Base-by-base conservation (phyloP, 2,888 invertebrate genomes). In the Parnassius mnemosyne region DNA sequence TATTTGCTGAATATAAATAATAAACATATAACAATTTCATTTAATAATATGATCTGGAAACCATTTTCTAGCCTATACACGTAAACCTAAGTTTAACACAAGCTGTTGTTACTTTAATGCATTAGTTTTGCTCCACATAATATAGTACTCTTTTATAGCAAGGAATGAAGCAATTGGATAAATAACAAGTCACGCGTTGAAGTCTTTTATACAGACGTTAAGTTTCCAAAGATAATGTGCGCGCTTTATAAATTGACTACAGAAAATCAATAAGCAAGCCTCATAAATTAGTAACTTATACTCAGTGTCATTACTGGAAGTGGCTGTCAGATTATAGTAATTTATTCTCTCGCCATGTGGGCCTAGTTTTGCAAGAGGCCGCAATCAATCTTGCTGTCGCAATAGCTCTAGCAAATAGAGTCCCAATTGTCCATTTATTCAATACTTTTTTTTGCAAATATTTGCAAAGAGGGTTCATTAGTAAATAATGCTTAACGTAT, bases 301-400 rank as follows among this genome's bases (percentile, higher is more conserved):
- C 13, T 47, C 42, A 16, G 47, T 57, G 12, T 60, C 43, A 53
- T 61, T 61, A 61, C 49, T 53, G 50, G 50, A 57, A 53, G 47
- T 50, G n/a, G 54, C 57, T 53, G 57, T 61, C 53, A 43, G 53
- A 57, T 57, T 62, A 57, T n/a, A 57, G 62, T 62, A 62, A 57
- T 62, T 57, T 62, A 61, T 61, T 47, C 53, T 57, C 54, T 49
- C 44, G 57, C 25, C 3, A 50, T 44, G 51, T 54, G 46, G 51
- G 50, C 50, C 44, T 54, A 57, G 47, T 63, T 63, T 52, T 55
- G 63, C 55, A 63, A 63, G 58, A 63, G 59, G 58, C 46, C 59
- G 59, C 59, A 59, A 63, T 63, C 57, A 58, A 59, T 63, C 55
- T 58, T 59, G 46, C 25, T 63, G 59, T 59, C 59, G 63, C 59